Base-by-base conservation (phyloP, 2,113 vertebrate genomes). In the Donacobius atricapilla region DNA sequence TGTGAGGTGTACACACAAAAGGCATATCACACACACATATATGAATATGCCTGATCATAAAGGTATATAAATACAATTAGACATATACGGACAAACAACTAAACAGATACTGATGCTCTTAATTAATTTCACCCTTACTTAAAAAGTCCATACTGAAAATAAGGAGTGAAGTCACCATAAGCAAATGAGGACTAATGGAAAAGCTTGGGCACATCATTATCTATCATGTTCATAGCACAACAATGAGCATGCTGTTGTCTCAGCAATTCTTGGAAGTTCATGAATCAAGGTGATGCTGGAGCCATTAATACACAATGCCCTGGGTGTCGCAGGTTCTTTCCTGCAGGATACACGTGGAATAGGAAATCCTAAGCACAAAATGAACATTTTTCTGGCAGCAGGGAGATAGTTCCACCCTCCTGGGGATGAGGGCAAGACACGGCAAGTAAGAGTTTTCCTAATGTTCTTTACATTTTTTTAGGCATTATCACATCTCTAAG, bases 261-360 rank as follows among this genome's bases (percentile, higher is more conserved):
- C 22, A 73, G 54, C n/a, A 80, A 40, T 19, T 57, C 30, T 60
- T 80, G 11, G 5, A 73, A 77, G 17, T 33, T 65, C n/a, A 57
- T 4, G 3, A 71, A 19, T 44, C 39, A 82, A 35, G 30, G 47
- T 9, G 15, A 42, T 58, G 37, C 39, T 82, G 47, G 16, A 70
- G 72, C 31, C 37, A 35, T 50, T 69, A 61, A 83, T 20, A 9
- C 3, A 2, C n/a, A 70, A 30, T 30, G 23, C 2, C 39, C 15
- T 45, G n/a, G 4, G 5, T 50, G 27, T 19, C 37, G 42, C 5
- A 53, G 21, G 21, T 40, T 70, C 21, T 13, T 24, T 66, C n/a
- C 21, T 42, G 14, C 4, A 63, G 15, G 14, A 65, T 9, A 39
- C 24, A 47, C 0, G 0, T 6, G 35, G 10, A 77, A 57, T 2